These are phyloP conservation scores for Heliocidaris erythrogramma DNA, from an alignment of 35 echinoderm and acorn worm genomes.

Conservation along the genomic window DNA sequence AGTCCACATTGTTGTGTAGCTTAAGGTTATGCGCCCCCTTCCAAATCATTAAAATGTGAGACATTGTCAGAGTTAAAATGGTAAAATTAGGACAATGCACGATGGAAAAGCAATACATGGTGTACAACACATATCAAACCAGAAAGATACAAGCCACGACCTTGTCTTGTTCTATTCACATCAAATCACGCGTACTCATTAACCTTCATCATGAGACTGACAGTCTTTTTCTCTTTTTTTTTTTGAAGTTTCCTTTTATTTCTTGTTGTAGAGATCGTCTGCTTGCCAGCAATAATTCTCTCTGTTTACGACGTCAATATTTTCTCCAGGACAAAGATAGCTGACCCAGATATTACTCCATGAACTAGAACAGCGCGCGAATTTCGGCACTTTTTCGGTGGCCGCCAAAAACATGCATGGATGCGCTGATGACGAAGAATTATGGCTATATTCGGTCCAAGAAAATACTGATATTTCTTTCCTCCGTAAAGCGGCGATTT, in stretches of 20 bases:
- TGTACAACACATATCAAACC: background rate
- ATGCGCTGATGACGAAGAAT: background rate
- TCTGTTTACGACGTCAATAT: slow-evolving; percentile 35
- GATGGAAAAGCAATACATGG: background rate
- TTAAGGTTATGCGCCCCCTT: background rate
- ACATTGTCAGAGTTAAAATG: background rate
- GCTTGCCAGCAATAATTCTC: slow-evolving; percentile 27
- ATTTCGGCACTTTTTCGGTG: slow-evolving; percentile 6
- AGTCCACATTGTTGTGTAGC: background rate
- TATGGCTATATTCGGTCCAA: background rate
- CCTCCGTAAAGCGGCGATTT: background rate
- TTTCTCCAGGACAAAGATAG: background rate
- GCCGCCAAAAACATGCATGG: background rate
- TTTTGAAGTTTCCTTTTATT: background rate
- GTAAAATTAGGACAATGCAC: background rate
- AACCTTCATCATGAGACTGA: background rate
- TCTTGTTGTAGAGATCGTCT: background rate
- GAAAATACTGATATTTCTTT: background rate
- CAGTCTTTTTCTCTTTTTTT: background rate
- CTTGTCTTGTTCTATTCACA: background rate
- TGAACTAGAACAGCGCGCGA: slow-evolving; percentile 41
- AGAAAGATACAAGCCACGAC: background rate
- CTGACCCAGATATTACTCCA: slow-evolving; percentile 29
- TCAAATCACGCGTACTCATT: background rate
- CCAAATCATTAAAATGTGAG: background rate